Percentiles rank a stretch among this genome's conserved stretches.
phyloP scores from a whole-genome alignment of 2,888 invertebrate species.

The Uropetala carovei region DNA sequence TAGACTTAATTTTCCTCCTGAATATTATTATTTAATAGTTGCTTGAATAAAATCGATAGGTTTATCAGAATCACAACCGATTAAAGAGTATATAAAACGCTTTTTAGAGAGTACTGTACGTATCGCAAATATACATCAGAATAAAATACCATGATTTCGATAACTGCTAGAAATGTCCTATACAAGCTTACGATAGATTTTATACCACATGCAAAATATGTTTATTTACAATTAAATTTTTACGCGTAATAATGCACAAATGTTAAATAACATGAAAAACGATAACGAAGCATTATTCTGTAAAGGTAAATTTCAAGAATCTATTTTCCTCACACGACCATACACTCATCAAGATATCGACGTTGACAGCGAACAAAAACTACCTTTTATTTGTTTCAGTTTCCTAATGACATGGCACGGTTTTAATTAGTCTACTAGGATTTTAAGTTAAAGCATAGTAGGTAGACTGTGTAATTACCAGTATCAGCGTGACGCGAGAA shows the following conservation, averaged over 20 bases:
- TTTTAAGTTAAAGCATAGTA: neutral
- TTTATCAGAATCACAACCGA: too few species aligned
- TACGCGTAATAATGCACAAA: neutral
- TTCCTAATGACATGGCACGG: neutral
- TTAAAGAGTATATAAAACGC: too few species aligned
- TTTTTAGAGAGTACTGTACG: too few species aligned
- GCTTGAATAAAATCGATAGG: too few species aligned
- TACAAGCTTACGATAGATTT: too few species aligned
- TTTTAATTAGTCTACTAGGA: neutral
- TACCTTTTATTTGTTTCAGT: neutral
- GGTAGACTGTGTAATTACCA: slow-evolving; percentile 12
- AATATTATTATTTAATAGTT: too few species aligned
- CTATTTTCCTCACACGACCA: neutral
- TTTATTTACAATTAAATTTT: too few species aligned
- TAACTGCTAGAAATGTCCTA: too few species aligned
- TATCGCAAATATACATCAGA: too few species aligned
- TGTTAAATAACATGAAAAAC: neutral
- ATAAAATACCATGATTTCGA: too few species aligned
- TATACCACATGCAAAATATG: too few species aligned
- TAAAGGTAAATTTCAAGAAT: neutral
- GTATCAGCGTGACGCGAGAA: neutral
- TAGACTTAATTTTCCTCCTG: too few species aligned
- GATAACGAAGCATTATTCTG: neutral
- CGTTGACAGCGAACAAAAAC: neutral
- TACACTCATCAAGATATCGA: neutral